phyloP scores from a whole-genome alignment of 2,113 vertebrate genomes.

The Melanocharis versteri region DNA sequence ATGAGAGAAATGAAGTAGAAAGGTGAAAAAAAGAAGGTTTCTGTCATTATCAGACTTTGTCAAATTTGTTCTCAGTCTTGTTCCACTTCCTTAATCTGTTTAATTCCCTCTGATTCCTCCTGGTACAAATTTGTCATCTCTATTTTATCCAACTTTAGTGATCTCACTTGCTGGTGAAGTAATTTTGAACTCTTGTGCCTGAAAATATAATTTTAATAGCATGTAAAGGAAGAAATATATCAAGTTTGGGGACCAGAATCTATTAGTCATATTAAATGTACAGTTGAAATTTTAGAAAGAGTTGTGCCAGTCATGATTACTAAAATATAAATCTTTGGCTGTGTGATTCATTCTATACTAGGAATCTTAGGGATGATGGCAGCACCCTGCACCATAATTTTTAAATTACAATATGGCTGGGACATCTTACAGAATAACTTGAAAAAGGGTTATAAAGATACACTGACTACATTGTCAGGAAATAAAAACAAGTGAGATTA shows the following conservation, averaged over 20 bases:
- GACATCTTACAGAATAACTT: not conserved
- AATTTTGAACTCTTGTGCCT: constrained; percentile 21
- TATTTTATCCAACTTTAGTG: not conserved
- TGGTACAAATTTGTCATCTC: not conserved
- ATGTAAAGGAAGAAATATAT: not conserved
- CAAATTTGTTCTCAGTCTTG: not conserved
- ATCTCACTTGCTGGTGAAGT: not conserved
- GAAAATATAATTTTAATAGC: not conserved
- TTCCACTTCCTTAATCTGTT: not conserved
- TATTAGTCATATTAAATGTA: not conserved
- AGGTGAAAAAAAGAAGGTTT: not conserved
- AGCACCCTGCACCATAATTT: not conserved
- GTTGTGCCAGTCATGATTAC: not conserved
- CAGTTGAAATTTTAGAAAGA: not conserved
- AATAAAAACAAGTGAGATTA: not conserved
- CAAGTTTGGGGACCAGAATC: constrained; percentile 17
- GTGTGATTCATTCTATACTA: not conserved
- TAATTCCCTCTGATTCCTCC: not conserved
- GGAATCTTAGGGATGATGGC: not conserved
- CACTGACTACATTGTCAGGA: not conserved
- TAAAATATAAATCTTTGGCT: not conserved
- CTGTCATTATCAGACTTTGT: not conserved
- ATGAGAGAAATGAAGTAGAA: not conserved
- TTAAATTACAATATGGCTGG: not conserved
- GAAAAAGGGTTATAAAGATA: not conserved